Conservation (phyloP, 2,888 invertebrate genomes). For the Synergus japonicus region DNA sequence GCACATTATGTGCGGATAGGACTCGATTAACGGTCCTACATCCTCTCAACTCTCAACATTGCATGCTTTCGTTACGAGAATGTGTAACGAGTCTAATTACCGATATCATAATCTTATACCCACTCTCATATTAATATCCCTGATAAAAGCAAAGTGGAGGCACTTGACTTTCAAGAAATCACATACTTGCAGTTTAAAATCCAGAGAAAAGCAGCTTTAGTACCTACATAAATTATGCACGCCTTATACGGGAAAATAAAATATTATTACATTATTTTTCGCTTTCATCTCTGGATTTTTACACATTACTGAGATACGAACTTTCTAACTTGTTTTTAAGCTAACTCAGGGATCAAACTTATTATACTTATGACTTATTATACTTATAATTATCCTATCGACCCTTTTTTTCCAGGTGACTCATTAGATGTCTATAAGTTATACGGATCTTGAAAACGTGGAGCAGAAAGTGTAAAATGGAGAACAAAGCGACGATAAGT, state of each 20-base stretch:
- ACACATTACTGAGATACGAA: too few species aligned
- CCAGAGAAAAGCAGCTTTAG: background rate
- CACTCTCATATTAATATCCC: constrained; percentile 22
- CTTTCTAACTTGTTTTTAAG: too few species aligned
- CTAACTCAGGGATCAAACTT: too few species aligned
- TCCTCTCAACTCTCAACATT: background rate
- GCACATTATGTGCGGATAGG: constrained; percentile 51
- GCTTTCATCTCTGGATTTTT: too few species aligned
- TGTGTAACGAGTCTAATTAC: constrained; percentile 35
- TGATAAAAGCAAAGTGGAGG: constrained; percentile 29
- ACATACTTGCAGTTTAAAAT: background rate
- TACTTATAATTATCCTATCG: too few species aligned
- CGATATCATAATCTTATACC: constrained; percentile 26
- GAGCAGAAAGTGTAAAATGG: constrained; percentile 27
- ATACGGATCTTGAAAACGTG: background rate
- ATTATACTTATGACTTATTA: too few species aligned
- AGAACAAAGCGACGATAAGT: constrained; percentile 64
- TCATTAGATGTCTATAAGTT: background rate
- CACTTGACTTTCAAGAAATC: background rate
- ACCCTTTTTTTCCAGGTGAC: too few species aligned
- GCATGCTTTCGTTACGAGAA: background rate
- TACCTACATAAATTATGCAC: background rate
- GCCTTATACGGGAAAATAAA: background rate
- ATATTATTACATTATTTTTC: background rate
- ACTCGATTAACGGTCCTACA: constrained; percentile 27